Evolutionary conservation across 2,888 invertebrate genomes (phyloP), one percentile per base, ranked within the genome.

Genomic region (Polyommatus iphigenia): DNA sequence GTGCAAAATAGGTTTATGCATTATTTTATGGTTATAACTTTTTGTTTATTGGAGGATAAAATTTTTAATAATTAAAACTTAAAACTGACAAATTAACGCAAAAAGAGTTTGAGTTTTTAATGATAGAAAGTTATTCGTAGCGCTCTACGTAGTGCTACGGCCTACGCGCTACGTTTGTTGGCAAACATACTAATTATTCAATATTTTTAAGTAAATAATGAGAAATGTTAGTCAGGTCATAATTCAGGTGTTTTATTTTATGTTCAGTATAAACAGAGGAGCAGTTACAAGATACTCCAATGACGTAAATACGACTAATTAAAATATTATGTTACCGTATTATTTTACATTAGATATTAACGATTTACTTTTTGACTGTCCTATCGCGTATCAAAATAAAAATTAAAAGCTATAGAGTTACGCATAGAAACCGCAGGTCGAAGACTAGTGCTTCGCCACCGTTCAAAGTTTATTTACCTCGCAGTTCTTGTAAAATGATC

Each of bases 1-100:
- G 85, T 85, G 85, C 83, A 83, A 84, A 86, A 87, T 87, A 85
- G 85, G 85, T 85, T 79, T 79, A 78, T 79, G 79, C 79, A 80
- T 79, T 78, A 59, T 62, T 72, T 72, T 77, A 32, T 29, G 13
- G 32, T 46, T 76, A 2, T 71, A 2, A 15, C 18, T 29, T 57
- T 24, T 20, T 41, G 15, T 50, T 50, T 50, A 50, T 50, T 50
- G 41, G 41, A 0, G 41, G 10, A 41, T 41, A 41, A 2, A 41
- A 10, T 1, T 41, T 46, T 13, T 13, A 46, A 10, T 46, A 46
- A 46, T 46, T 13, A 3, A 13, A 46, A 46, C 46, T 46, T 54
- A 54, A 18, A 54, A 54, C 18, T 5, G 18, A 18, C 54, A 54
- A 13, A 46, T 46, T 46, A 46, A 46, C 46, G 15, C 54, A 18